These are phyloP conservation scores for Andrena haemorrhoa DNA, from an alignment of 2,888 invertebrate genomes.

Conservation along the genomic window DNA sequence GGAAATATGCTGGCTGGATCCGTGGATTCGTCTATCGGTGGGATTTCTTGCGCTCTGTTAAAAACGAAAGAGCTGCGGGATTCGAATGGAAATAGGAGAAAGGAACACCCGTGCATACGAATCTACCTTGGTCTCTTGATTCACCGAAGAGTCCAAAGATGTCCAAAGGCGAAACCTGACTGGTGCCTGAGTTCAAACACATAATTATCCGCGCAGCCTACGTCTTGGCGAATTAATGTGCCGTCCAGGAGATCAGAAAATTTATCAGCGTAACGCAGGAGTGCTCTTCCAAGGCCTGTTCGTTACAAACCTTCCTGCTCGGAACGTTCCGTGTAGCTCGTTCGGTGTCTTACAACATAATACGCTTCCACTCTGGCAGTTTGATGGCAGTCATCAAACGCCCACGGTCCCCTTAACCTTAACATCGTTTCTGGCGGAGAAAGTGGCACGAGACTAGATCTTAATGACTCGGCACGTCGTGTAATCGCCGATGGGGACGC, in stretches of 20 bases:
- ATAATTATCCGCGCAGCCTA: too few species aligned
- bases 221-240: too few species aligned
- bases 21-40: neutral
- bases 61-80: neutral
- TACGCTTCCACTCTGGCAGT: neutral
- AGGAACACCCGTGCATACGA: neutral
- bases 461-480: neutral
- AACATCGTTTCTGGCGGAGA: constrained; percentile 29
- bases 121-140: too few species aligned
- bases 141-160: neutral
- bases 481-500: neutral
- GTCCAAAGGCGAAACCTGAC: too few species aligned
- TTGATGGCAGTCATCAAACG: constrained; percentile 8
- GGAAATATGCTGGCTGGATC: neutral
- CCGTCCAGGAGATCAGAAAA: too few species aligned
- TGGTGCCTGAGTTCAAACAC: too few species aligned
- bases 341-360: constrained; percentile 1
- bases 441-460: constrained; percentile 18
- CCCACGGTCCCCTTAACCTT: constrained; percentile 45
- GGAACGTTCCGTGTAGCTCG: too few species aligned
- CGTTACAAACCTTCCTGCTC: neutral
- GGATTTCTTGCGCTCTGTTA: constrained; percentile 1
- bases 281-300: neutral
- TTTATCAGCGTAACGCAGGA: too few species aligned
- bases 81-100: neutral